These are phyloP conservation scores for Diplolepis rosae DNA, from an alignment of 2,888 invertebrate genomes.

Conservation along the genomic window DNA sequence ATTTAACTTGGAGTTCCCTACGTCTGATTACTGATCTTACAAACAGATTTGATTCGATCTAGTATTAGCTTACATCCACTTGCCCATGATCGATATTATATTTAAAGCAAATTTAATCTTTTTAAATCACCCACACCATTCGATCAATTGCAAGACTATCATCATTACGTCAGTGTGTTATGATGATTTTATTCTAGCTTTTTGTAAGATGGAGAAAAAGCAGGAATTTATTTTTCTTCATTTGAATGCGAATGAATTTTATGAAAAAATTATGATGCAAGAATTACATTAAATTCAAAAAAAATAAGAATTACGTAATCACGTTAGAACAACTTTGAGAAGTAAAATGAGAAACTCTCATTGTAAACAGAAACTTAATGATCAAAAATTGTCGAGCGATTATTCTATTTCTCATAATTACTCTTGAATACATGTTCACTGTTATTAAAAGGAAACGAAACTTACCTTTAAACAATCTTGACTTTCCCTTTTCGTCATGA, in stretches of 20 bases:
- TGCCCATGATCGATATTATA: background rate
- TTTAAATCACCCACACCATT: background rate
- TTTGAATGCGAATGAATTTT: background rate
- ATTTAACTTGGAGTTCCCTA: conserved; percentile 44
- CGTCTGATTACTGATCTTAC: conserved; percentile 33
- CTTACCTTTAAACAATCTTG: conserved; percentile 4
- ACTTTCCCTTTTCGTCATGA: conserved; percentile 11
- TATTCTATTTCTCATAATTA: background rate
- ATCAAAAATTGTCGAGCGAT: background rate
- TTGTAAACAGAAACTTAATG: background rate
- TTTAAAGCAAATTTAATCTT: background rate
- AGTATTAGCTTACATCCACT: background rate
- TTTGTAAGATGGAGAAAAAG: background rate
- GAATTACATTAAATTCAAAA: background rate
- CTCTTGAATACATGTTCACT: background rate
- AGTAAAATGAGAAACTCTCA: background rate
- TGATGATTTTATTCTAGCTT: background rate
- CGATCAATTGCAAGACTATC: background rate
- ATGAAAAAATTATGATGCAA: background rate
- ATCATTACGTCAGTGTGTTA: background rate
- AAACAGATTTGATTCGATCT: background rate
- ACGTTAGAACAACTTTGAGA: background rate
- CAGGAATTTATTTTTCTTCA: background rate
- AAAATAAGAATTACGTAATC: background rate
- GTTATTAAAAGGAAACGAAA: conserved; percentile 10